Base-by-base conservation (phyloP, 2,888 invertebrate genomes). In the Limnephilus rhombicus region DNA sequence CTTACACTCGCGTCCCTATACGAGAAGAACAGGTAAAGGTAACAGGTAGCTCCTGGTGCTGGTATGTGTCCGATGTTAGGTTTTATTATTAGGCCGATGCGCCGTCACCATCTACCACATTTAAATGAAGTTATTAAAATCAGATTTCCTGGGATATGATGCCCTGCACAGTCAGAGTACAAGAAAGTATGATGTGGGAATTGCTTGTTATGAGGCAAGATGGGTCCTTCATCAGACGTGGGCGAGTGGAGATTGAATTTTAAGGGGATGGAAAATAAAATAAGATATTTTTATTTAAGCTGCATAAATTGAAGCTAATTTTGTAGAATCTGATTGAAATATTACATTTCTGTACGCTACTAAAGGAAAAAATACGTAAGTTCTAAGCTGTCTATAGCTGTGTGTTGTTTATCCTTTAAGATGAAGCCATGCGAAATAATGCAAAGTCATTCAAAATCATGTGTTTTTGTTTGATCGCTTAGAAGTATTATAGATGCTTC, bases 111-210 rank as follows among this genome's bases (percentile, higher is more conserved):
- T 53, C 18, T 18, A 68, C 68, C 4, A 68, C 53, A 86, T 37
- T 86, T n/a, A 37, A 53, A 86, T 86, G 53, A 86, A 86, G 86
- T 86, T 86, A 86, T 86, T 86, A 86, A 86, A 86, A 86, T 7
- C 29, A 31, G 18, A 86, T 86, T 53, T 49, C 13, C 86, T 15
- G n/a, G 86, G 53, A 49, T 45, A 86, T 31, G 13, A 45, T 86
- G 45, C 18, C 24, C 68, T 9, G 68, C n/a, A n/a, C 68, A 18
- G 68, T 18, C 68, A 68, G 24, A 7, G 68, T 18, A 18, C 24
- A 24, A 68, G 68, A 24, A 68, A 68, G 24, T 24, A 68, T 68
- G 24, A 24, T 24, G 24, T 24, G 24, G 24, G 24, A 68, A 68
- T 24, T 24, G 68, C 68, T 68, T 68, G 68, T 68, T 68, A 68